Evolutionary conservation across 2,797 vertebrate genomes (phyloP).

Genomic region (Coendou prehensilis): DNA sequence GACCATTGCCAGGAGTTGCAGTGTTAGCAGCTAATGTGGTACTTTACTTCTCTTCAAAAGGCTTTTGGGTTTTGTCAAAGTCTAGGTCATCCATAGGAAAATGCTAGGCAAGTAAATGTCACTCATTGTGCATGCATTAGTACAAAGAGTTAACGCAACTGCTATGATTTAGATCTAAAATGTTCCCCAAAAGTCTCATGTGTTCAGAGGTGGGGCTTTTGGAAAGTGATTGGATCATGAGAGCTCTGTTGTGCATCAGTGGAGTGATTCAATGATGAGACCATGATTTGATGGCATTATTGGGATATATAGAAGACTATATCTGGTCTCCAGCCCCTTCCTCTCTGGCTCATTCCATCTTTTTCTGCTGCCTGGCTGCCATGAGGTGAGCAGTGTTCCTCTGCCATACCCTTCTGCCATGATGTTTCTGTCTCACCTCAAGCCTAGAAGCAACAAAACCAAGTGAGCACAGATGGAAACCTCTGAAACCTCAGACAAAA

Average conservation of each 20-base stretch:
- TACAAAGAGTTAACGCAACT: not conserved
- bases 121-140: not conserved
- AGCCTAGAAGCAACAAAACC: not conserved
- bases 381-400: not conserved
- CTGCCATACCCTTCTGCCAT: not conserved
- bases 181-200: not conserved
- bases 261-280: not conserved
- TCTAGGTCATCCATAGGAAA: not conserved
- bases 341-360: not conserved
- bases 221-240: not conserved
- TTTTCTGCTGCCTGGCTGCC: not conserved
- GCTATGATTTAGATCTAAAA: not conserved
- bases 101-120: not conserved
- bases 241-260: not conserved
- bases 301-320: not conserved
- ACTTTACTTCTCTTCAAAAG: slow-evolving; percentile 8
- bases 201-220: not conserved
- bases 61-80: not conserved
- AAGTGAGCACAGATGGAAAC: not conserved
- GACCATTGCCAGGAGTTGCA: not conserved
- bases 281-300: not conserved
- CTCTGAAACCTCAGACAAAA: not conserved
- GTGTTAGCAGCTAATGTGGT: not conserved
- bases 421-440: not conserved
- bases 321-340: not conserved